Evolutionary conservation across 2,888 invertebrate species (phyloP).

Genomic region (Drosophila hamatofila): DNA sequence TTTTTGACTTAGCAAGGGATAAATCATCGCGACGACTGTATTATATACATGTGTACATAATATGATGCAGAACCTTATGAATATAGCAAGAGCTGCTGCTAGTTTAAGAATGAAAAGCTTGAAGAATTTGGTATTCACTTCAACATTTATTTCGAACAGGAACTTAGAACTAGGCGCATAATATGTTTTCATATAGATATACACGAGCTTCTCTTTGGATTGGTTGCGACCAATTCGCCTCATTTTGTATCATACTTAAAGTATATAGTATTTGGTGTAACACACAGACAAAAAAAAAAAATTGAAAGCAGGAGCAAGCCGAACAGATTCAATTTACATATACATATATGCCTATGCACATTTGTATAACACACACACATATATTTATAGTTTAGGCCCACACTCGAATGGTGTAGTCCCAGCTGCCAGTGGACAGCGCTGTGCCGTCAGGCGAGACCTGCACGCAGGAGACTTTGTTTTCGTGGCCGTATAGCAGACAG

Average conservation of each 20-base stretch:
- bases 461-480: constrained; percentile 96
- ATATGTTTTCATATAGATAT: constrained; percentile 52
- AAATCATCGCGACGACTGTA: background rate
- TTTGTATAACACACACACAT: constrained; percentile 1
- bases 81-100: background rate
- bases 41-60: background rate
- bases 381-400: constrained; percentile 74
- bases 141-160: constrained; percentile 78
- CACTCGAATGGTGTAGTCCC: constrained; percentile 96
- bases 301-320: constrained; percentile 14
- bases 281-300: constrained; percentile 23
- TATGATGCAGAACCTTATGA: background rate
- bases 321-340: constrained; percentile 34
- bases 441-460: constrained; percentile 99
- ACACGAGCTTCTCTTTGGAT: constrained; percentile 41
- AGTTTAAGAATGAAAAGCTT: background rate
- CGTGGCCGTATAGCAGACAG: constrained; percentile 96
- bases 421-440: constrained; percentile 98
- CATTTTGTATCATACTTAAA: constrained; percentile 42
- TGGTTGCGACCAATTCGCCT: constrained; percentile 26
- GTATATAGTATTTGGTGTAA: constrained; percentile 42
- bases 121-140: constrained; percentile 28
- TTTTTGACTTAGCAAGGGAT: too few species aligned
- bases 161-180: constrained; percentile 71
- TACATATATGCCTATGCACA: constrained; percentile 3